Base-by-base conservation (phyloP, 2,888 invertebrate species). In the Peribatodes rhomboidaria region DNA sequence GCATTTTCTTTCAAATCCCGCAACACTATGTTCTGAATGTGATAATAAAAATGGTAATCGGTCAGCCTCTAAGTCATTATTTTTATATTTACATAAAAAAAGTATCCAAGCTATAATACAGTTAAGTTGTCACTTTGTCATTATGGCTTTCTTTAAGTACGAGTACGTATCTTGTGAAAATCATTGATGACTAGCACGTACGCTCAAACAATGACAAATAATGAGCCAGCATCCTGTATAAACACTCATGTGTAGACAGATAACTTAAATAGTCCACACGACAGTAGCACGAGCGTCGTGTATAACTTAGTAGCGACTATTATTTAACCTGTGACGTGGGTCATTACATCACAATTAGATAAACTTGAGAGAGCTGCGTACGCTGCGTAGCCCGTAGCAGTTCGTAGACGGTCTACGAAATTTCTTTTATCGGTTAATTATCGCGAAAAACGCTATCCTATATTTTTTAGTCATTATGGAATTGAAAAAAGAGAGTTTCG, bases 361-460 rank as follows among this genome's bases (percentile, higher is more conserved):
- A 54, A 31, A n/a, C 4, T 22, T 46, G 4, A n/a, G 16, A 52
- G 37, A 35, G 4, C 9, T n/a, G 37, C n/a, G 41, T 41, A 4
- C 3, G 16, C 22, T 54, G 53, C 62, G 61, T 62, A 68, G 59
- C 60, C 10, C 61, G 65, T 65, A 68, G 68, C 62, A 49, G 22
- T 55, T 63, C 69, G 71, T 70, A 73, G 72, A 68, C 37, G 52
- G 33, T 70, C 73, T 73, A 73, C 73, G 66, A 50, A 31, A 47
- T 14, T 49, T 49, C 2, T 50, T 50, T 50, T 3, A 50, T 13
- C n/a, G n/a, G 35, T 50, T 0, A 27, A 27, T 27, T n/a, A 11
- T 16, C 16, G 16, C 41, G 10, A 16, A 16, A 16, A 11, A 18
- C 20, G 20, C 11, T n/a, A n/a, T n/a, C n/a, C n/a, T n/a, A n/a